Base-by-base conservation (phyloP, 2,888 invertebrate species). In the Nebria brevicollis region DNA sequence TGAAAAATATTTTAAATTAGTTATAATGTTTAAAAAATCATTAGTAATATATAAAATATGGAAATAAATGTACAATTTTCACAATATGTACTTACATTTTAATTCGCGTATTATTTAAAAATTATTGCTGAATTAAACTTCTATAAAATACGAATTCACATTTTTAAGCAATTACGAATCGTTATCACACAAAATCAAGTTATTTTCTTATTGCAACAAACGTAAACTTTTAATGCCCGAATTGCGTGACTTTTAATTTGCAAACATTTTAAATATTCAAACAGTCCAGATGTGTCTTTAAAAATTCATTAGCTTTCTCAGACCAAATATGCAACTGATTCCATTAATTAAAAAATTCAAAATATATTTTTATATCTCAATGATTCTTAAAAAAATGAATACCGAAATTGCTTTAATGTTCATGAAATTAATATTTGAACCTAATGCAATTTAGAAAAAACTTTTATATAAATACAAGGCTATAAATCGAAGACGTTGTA, bases 71-170 rank as follows among this genome's bases (percentile, higher is more conserved):
- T 1, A 5, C 5, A 54, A 3, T 54, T 54, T 8, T 54, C 7
- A 34, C 54, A 54, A 54, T 54, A 4, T 4, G 1, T 34, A 34
- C 15, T 20, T 25, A 75, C 8, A 10, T 68, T 8, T 66, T 20
- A n/a, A 66, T 66, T 66, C 20, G 3, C 66, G 6, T 20, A 66
- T n/a, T 15, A 66, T 26, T 34, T 70, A 34, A 34, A 1, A 6
- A 54, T 68, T 66, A 26, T 13, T 76, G 13, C 11, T 25, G n/a
- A 76, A 72, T 68, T n/a, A 77, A 43, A 80, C 3, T 13, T 43
- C 70, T 26, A 43, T 66, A 15, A 10, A 8, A 8, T 20, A 64
- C 15, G 43, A 34, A 72, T 72, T 66, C 82, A 70, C 10, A 11
- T 70, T 34, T 25, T 13, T 25, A 74, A 11, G 43, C 65, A 20